phyloP scores from a whole-genome alignment of 1,140 invertebrate genomes.

The Caenorhabditis elegans region WBcel235 BX284603.4:11467501-11468000 shows the following conservation, averaged over 20 bases:
- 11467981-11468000: background rate
- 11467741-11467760: background rate
- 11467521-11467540: too few species aligned
- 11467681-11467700: background rate
- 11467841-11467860: slow-evolving; percentile 20
- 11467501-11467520: too few species aligned
- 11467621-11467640: slow-evolving; percentile 16
- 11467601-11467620: background rate
- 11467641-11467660: slow-evolving; percentile 3
- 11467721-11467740: background rate
- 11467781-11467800: background rate
- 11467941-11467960: background rate
- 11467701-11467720: slow-evolving; percentile 17
- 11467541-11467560: background rate
- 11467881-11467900: background rate
- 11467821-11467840: slow-evolving; percentile 12
- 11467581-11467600: background rate
- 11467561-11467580: background rate
- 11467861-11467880: background rate
- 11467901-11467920: slow-evolving; percentile 26
- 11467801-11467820: too few species aligned
- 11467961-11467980: background rate
- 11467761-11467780: background rate
- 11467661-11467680: background rate
- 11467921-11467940: slow-evolving; percentile 3